phyloP scores from a whole-genome alignment of 2,797 vertebrate genomes.

The Sebastes alutus region DNA sequence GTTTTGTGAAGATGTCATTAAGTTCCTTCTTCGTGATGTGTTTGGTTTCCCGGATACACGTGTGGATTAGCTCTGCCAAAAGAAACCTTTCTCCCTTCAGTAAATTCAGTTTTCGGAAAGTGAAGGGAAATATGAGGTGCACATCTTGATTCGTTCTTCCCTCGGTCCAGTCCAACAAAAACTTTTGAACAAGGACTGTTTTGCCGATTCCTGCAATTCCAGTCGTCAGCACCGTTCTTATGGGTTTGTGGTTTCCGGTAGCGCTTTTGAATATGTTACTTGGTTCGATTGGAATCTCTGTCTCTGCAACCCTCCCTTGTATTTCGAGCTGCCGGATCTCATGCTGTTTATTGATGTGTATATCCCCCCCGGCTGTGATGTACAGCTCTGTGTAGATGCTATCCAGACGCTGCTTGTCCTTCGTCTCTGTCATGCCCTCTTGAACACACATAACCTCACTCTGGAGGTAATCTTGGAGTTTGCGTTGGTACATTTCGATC shows the following conservation, averaged over 20 bases:
- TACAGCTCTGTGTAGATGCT: conserved; percentile 18
- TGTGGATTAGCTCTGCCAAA: neutral
- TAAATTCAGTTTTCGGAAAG: conserved; percentile 27
- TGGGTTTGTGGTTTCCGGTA: neutral
- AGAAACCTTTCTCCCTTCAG: neutral
- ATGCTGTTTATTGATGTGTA: neutral
- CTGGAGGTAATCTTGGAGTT: conserved; percentile 12
- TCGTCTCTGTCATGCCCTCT: neutral
- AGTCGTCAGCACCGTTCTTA: conserved; percentile 8
- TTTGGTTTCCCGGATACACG: neutral
- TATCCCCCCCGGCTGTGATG: neutral
- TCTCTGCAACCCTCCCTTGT: neutral
- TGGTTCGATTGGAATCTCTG: neutral
- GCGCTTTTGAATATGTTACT: neutral
- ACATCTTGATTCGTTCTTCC: neutral
- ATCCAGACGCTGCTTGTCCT: neutral
- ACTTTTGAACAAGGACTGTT: conserved; percentile 32
- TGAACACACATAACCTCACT: neutral
- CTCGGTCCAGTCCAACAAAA: conserved; percentile 40
- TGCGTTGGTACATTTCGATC: neutral
- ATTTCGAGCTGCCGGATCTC: conserved; percentile 5
- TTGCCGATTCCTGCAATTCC: conserved; percentile 42
- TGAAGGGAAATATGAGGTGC: conserved; percentile 27
- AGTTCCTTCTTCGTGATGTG: neutral
- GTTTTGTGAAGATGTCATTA: neutral